Percentiles rank a stretch among this genome's conserved stretches.
Conservation (phyloP, 2,113 vertebrate genomes). For the Colistium nudipinnis region DNA sequence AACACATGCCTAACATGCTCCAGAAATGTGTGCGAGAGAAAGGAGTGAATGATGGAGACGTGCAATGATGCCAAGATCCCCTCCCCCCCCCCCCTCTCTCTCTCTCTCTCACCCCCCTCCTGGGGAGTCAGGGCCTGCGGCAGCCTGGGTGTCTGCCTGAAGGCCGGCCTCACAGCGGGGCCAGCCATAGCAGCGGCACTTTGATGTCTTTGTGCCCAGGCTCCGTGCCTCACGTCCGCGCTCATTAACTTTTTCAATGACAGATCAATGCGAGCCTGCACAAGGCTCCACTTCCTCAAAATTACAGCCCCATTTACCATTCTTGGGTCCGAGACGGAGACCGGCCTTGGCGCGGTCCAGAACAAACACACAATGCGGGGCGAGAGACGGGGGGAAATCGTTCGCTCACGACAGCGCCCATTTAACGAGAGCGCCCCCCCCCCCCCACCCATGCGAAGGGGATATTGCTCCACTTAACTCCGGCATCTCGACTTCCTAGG, state of each 20-base stretch:
- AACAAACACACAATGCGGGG: conserved; percentile 50
- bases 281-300: conserved; percentile 47
- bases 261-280: conserved; percentile 70
- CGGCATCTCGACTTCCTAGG: conserved; percentile 50
- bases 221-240: conserved; percentile 71
- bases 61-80: conserved; percentile 49
- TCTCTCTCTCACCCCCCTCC: conserved; percentile 39
- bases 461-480: conserved; percentile 68
- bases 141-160: conserved; percentile 72
- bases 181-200: conserved; percentile 59
- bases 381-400: conserved; percentile 34
- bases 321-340: conserved; percentile 33
- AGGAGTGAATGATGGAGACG: conserved; percentile 41
- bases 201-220: conserved; percentile 79
- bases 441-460: conserved; percentile 39
- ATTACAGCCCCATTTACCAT: conserved; percentile 65
- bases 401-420: conserved; percentile 40
- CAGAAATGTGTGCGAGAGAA: conserved; percentile 7
- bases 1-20: conserved; percentile 30
- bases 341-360: conserved; percentile 47
- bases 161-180: conserved; percentile 71
- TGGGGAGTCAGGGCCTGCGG: conserved; percentile 49
- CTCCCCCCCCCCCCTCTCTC: conserved; percentile 19
- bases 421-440: conserved; percentile 47
- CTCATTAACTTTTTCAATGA: conserved; percentile 80